These are phyloP conservation scores for Lithosia quadra DNA, from an alignment of 2,888 invertebrate genomes.

Conservation along the genomic window DNA sequence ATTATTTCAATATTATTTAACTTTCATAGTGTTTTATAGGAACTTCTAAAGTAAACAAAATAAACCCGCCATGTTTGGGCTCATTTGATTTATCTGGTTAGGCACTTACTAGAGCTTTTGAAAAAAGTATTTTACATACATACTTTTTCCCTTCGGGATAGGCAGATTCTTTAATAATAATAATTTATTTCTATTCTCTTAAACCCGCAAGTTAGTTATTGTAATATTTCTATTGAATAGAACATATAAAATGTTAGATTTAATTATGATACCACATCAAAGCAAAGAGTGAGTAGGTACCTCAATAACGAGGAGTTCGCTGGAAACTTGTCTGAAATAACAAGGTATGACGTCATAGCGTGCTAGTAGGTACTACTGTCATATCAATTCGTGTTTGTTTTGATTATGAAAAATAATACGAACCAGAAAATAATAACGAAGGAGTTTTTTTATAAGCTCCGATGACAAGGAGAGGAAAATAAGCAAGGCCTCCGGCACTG, in stretches of 20 bases:
- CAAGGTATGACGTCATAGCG: not conserved
- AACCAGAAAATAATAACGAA: not conserved
- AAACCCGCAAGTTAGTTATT: too few relatives aligned
- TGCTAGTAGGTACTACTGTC: not conserved
- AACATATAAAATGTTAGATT: not conserved
- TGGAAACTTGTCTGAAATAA: not conserved
- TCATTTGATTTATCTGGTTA: too few relatives aligned
- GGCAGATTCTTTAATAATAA: too few relatives aligned
- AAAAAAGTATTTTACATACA: too few relatives aligned
- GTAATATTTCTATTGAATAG: not conserved
- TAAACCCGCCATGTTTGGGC: too few relatives aligned
- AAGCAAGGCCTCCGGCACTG: not conserved
- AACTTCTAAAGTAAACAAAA: too few relatives aligned
- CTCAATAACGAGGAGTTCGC: not conserved
- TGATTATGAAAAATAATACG: not conserved
- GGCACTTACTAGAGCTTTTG: too few relatives aligned
- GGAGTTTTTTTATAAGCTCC: not conserved
- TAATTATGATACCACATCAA: not conserved
- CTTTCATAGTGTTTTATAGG: too few relatives aligned
- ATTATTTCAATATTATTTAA: too few relatives aligned
- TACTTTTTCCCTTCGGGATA: not conserved
- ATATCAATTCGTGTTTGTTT: slow-evolving; percentile 1
- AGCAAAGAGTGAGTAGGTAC: not conserved
- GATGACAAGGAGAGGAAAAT: not conserved
- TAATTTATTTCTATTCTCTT: too few relatives aligned